These are phyloP conservation scores for Aphodius granarius DNA, from an alignment of 2,888 invertebrate species.

Conservation along the genomic window DNA sequence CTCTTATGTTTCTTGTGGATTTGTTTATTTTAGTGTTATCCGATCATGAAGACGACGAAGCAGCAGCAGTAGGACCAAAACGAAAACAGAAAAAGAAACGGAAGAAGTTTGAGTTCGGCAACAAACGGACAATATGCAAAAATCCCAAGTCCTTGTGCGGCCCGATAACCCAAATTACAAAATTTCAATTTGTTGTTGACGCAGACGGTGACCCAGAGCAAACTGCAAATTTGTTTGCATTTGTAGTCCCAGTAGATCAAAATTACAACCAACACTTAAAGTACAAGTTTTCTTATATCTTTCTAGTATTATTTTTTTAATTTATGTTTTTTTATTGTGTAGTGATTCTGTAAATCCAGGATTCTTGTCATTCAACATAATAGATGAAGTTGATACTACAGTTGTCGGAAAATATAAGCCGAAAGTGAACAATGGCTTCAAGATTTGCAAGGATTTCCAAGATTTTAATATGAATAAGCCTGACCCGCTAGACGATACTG, in stretches of 20 bases:
- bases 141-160: background rate
- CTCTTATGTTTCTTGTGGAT: background rate
- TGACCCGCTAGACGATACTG: conserved; percentile 8
- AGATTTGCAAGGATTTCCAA: conserved; percentile 21
- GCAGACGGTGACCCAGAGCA: conserved; percentile 15
- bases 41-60: background rate
- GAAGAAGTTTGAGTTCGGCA: background rate
- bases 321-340: background rate
- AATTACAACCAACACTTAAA: conserved; percentile 1
- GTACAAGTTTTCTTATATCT: background rate
- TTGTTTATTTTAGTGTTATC: background rate
- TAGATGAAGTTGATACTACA: background rate
- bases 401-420: background rate
- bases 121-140: background rate
- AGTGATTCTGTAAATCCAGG: background rate
- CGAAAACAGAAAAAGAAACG: conserved; percentile 10
- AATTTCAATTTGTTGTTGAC: conserved; percentile 16
- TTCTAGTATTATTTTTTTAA: no score
- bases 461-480: conserved; percentile 22
- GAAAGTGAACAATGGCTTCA: background rate
- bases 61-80: background rate
- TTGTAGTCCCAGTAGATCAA: conserved; percentile 21
- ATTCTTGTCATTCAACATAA: background rate
- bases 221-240: conserved; percentile 19
- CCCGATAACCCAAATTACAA: conserved; percentile 10